Evolutionary conservation across 2,888 invertebrate genomes (phyloP).

Genomic region (Pristionchus maxplancki): DNA sequence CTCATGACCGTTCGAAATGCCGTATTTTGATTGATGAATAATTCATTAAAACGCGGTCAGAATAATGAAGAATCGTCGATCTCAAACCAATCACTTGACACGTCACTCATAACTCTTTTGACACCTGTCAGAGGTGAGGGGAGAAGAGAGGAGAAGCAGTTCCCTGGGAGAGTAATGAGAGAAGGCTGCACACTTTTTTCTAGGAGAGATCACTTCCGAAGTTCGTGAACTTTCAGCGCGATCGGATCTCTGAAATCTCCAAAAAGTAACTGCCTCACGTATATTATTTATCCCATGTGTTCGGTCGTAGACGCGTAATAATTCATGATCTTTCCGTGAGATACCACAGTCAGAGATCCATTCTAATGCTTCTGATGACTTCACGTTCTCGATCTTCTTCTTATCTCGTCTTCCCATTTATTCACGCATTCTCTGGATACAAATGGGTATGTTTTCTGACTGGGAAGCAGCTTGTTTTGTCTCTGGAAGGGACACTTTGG

Average conservation of each 20-base stretch:
- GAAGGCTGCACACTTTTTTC: background rate
- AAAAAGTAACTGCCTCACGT: too few relatives aligned
- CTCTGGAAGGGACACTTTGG: constrained; percentile 4
- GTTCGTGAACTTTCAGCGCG: background rate
- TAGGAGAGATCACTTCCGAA: background rate
- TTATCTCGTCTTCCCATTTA: background rate
- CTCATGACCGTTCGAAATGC: too few relatives aligned
- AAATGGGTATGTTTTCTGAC: background rate
- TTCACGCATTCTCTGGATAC: background rate
- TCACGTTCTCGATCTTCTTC: constrained; percentile 19
- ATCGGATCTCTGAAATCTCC: too few relatives aligned
- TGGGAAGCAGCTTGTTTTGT: background rate
- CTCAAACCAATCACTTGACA: background rate
- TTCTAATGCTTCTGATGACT: background rate
- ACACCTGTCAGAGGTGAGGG: background rate
- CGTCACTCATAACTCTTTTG: background rate
- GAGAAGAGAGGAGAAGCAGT: background rate
- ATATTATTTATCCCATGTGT: background rate
- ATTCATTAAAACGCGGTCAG: too few relatives aligned
- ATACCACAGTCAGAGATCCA: background rate
- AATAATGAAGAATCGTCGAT: too few relatives aligned
- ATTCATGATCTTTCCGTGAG: background rate
- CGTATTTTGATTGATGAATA: too few relatives aligned
- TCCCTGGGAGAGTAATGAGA: background rate
- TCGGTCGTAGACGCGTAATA: background rate